Evolutionary conservation across 2,797 vertebrate species (phyloP).

Genomic region (Sebastolobus altivelis): DNA sequence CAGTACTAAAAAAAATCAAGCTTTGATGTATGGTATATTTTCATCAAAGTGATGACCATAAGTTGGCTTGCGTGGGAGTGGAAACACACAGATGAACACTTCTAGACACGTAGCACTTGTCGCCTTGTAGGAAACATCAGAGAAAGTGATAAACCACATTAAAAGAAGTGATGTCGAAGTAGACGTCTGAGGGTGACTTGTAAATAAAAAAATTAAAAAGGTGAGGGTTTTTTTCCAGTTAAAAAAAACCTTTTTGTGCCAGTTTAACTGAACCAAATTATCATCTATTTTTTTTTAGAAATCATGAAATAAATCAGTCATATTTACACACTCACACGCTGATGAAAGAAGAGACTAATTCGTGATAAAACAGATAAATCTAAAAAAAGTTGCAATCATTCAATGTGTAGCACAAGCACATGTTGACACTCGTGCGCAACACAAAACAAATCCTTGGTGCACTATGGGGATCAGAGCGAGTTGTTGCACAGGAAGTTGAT

Average conservation of each 20-base stretch:
- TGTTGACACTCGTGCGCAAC: not conserved
- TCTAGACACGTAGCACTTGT: conserved; percentile 22
- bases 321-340: not conserved
- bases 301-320: not conserved
- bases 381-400: not conserved
- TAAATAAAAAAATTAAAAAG: not conserved
- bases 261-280: not conserved
- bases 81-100: conserved; percentile 14
- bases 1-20: not conserved
- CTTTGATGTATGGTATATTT: conserved; percentile 19
- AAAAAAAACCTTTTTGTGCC: not conserved
- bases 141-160: conserved; percentile 30
- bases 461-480: conserved; percentile 34
- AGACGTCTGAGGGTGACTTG: not conserved
- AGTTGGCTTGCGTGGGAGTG: conserved; percentile 3
- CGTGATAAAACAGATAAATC: not conserved
- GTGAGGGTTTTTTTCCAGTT: not conserved
- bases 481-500: conserved; percentile 69
- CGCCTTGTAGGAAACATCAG: conserved; percentile 13
- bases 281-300: not conserved
- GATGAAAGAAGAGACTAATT: not conserved
- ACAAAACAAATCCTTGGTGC: conserved; percentile 25
- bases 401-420: not conserved
- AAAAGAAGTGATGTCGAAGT: not conserved
- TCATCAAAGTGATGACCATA: conserved; percentile 1